Percentiles rank a stretch among this genome's conserved stretches.
Evolutionary conservation across 2,113 vertebrate species (phyloP).

Genomic region (Corythoichthys intestinalis): DNA sequence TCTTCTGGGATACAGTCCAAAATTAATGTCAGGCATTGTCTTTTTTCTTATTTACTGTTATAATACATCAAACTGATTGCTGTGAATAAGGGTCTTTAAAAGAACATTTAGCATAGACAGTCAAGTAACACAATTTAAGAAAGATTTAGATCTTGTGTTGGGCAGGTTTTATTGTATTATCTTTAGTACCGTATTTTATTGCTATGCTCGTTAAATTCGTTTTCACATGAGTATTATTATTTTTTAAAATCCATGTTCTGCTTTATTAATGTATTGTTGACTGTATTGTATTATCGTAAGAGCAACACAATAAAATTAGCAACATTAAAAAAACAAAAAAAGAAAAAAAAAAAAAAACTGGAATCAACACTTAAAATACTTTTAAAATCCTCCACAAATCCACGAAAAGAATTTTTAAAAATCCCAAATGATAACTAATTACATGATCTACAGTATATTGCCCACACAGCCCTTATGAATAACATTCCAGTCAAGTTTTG

Average conservation of each 20-base stretch:
- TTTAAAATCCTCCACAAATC: too few relatives aligned
- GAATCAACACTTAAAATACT: too few relatives aligned
- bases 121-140: not conserved
- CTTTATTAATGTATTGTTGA: not conserved
- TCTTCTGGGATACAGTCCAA: conserved; percentile 2
- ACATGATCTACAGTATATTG: too few relatives aligned
- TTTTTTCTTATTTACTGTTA: not conserved
- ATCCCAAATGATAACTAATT: too few relatives aligned
- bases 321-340: too few relatives aligned
- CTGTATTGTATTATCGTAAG: not conserved
- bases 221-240: not conserved
- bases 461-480: too few relatives aligned
- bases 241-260: not conserved
- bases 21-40: not conserved
- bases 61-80: not conserved
- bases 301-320: not conserved
- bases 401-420: too few relatives aligned
- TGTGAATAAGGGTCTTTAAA: not conserved
- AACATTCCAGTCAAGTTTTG: too few relatives aligned
- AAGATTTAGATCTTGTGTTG: not conserved
- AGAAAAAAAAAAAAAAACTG: too few relatives aligned
- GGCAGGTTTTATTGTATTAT: not conserved
- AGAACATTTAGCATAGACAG: not conserved
- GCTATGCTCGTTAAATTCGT: not conserved
- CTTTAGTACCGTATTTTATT: not conserved